phyloP scores from a whole-genome alignment of 2,113 vertebrate species.

The Lophotis ruficrista region DNA sequence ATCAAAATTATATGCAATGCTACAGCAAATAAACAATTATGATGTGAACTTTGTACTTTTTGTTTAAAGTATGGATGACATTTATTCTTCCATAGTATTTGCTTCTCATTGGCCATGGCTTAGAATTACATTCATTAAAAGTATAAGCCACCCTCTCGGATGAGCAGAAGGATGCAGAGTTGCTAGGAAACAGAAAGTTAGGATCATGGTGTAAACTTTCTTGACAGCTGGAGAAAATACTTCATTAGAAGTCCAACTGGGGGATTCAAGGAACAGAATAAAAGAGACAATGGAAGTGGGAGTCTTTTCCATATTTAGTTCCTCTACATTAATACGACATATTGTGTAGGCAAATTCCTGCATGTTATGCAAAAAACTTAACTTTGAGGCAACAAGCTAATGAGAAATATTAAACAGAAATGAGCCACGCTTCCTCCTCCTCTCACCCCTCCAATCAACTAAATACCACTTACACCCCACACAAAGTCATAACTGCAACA shows the following conservation, averaged over 20 bases:
- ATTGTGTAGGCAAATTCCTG: neutral
- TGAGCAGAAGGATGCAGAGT: neutral
- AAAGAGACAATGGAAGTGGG: constrained; percentile 5
- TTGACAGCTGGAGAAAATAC: constrained; percentile 14
- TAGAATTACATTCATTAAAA: neutral
- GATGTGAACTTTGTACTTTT: neutral
- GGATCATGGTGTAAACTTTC: neutral
- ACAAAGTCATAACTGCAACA: neutral
- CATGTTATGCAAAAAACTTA: neutral
- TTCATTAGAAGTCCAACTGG: neutral
- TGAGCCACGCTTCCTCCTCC: neutral
- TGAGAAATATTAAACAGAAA: neutral
- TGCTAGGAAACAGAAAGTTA: constrained; percentile 53
- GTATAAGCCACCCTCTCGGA: neutral
- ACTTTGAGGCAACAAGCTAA: neutral
- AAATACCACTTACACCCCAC: neutral
- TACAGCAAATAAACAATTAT: neutral
- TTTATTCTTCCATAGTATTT: neutral
- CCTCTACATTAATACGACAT: neutral
- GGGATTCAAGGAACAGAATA: constrained; percentile 6
- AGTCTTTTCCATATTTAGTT: constrained; percentile 12
- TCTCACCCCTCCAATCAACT: neutral
- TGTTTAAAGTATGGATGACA: neutral
- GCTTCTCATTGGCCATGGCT: neutral
- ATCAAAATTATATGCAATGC: neutral